Evolutionary conservation across 2,113 vertebrate species (phyloP).

Genomic region (Scortum barcoo): DNA sequence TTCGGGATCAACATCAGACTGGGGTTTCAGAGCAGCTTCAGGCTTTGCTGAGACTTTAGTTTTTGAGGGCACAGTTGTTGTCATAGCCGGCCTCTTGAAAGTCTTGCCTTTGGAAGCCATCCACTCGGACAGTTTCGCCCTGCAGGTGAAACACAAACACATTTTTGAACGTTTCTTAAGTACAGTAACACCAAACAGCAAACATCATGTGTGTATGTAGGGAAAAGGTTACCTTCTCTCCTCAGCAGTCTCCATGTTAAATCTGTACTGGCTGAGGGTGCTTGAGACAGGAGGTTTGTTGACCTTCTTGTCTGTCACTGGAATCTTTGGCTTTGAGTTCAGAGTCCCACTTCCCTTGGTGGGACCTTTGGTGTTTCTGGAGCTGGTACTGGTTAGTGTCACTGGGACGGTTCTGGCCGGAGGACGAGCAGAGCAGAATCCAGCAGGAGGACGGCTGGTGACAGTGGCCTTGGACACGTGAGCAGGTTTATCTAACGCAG

Average conservation of each 20-base stretch:
- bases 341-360: slow-evolving; percentile 53
- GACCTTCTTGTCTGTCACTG: slow-evolving; percentile 69
- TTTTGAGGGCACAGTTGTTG: slow-evolving; percentile 20
- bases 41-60: slow-evolving; percentile 45
- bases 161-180: neutral
- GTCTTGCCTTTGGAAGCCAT: slow-evolving; percentile 86
- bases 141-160: slow-evolving; percentile 56
- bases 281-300: slow-evolving; percentile 69
- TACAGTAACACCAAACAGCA: neutral
- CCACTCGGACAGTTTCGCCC: slow-evolving; percentile 88
- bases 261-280: slow-evolving; percentile 73
- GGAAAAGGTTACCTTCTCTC: slow-evolving; percentile 84
- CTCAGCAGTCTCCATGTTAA: slow-evolving; percentile 80
- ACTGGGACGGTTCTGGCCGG: slow-evolving; percentile 29
- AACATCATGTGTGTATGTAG: rapidly evolving
- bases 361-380: slow-evolving; percentile 54
- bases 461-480: slow-evolving; percentile 45
- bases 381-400: slow-evolving; percentile 13
- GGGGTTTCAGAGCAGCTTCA: neutral
- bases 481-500: slow-evolving; percentile 24
- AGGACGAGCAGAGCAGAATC: slow-evolving; percentile 21
- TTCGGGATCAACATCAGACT: slow-evolving; percentile 12
- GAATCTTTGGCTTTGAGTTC: slow-evolving; percentile 59
- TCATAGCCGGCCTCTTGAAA: slow-evolving; percentile 85
- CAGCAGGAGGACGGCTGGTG: slow-evolving; percentile 10